Evolutionary conservation across 2,888 invertebrate species (phyloP), one percentile per base, ranked within the genome.

Genomic region (Noctua janthe): DNA sequence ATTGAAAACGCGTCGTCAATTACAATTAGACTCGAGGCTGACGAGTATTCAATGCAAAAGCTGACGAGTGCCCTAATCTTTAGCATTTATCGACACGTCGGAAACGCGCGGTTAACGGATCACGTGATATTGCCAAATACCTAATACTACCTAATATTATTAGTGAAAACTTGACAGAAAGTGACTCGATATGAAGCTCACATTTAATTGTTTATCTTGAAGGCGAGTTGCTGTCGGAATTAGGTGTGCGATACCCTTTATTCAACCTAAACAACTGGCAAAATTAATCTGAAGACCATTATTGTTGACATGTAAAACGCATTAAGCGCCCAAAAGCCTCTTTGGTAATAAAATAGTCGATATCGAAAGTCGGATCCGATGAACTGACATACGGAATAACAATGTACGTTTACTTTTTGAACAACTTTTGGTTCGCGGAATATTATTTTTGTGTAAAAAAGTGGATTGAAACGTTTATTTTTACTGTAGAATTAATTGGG

Each of bases 231-330:
- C 49, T 15, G 4, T 35, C 20, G 59, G 39, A 4, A 17, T 20
- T 35, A 39, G 8, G 39, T 81, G 70, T 64, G 54, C 78, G 81
- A 29, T 39, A 15, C 5, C 39, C 81, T 70, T 81, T 56, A 81
- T 89, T 88, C 83, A 87, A 91, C 90, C 90, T 89, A 91, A 93
- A 91, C 92, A 91, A 90, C 90, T 90, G 91, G 90, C 90, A 90
- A 94, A 94, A 94, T 94, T 93, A 94, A 93, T 94, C 92, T 92
- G 85, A 90, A 91, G 91, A 91, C 91, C 92, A 91, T 93, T 93
- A 92, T 87, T 85, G 91, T 88, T 92, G 92, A 93, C 93, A 93
- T 91, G 92, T 92, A 87, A 92, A 94, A 93, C 86, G 90, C 92
- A 92, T 93, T 93, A 89, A 78, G 67, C 70, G 64, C 51, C 75